phyloP scores from a whole-genome alignment of 2,888 invertebrate genomes.

The Agriotes lineatus region DNA sequence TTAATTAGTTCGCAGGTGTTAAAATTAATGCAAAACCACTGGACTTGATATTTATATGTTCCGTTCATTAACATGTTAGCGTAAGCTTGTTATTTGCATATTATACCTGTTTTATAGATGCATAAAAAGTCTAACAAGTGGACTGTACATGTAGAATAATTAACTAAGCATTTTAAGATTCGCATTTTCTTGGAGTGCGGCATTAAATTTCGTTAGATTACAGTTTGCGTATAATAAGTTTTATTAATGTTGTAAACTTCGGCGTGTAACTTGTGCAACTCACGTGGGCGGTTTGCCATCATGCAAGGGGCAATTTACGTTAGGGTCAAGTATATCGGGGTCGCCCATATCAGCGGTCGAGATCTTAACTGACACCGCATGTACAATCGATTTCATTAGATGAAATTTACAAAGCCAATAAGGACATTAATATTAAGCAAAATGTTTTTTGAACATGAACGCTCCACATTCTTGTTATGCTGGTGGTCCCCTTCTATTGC shows the following conservation, averaged over 20 bases:
- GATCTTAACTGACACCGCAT: constrained; percentile 60
- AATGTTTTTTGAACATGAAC: constrained; percentile 16
- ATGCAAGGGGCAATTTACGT: constrained; percentile 52
- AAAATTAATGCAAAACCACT: constrained; percentile 1
- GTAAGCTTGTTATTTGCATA: constrained; percentile 1
- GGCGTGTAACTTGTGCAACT: constrained; percentile 42
- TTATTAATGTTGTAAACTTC: constrained; percentile 37
- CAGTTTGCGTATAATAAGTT: constrained; percentile 18
- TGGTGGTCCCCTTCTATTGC: too few relatives aligned
- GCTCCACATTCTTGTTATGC: constrained; percentile 18
- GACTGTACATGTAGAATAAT: background rate
- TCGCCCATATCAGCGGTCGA: constrained; percentile 59
- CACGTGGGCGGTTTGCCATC: constrained; percentile 42
- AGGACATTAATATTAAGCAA: constrained; percentile 30
- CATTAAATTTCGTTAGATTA: background rate
- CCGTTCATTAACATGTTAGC: constrained; percentile 6
- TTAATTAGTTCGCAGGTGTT: constrained; percentile 18
- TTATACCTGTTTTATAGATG: background rate
- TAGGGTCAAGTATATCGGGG: constrained; percentile 62
- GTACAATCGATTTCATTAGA: constrained; percentile 61
- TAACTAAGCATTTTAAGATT: too few relatives aligned
- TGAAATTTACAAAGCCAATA: constrained; percentile 52
- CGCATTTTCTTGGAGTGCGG: too few relatives aligned
- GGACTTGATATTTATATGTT: constrained; percentile 10
- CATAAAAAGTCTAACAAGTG: constrained; percentile 1